A percentile compares a stretch with the other conserved stretches of the same genome.
Conservation (phyloP, 2,113 vertebrate genomes). For the Eleginops maclovinus region DNA sequence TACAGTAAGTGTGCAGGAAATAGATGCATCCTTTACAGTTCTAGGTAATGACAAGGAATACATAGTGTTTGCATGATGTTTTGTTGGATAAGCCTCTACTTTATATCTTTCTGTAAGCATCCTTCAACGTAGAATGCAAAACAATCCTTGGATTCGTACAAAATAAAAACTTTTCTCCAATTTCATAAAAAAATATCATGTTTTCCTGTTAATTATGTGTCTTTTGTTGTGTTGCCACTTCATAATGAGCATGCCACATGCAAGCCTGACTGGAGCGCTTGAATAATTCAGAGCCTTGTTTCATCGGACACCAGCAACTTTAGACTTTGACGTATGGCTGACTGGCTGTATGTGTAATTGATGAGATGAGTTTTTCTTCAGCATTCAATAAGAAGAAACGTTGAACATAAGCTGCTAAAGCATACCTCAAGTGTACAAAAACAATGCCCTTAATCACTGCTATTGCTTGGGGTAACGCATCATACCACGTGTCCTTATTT, state of each 20-base stretch:
- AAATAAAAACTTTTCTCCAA: background rate
- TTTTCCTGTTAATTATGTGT: conserved; percentile 35
- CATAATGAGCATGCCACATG: conserved; percentile 72
- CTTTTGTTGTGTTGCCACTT: conserved; percentile 62
- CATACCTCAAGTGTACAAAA: conserved; percentile 37
- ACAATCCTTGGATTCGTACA: background rate
- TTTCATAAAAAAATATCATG: background rate
- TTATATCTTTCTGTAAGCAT: background rate
- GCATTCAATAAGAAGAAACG: conserved; percentile 31
- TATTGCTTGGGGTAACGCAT: background rate
- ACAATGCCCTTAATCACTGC: conserved; percentile 10
- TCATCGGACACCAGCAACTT: conserved; percentile 82
- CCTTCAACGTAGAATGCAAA: background rate
- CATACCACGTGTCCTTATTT: background rate
- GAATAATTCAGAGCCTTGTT: conserved; percentile 80
- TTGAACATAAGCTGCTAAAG: conserved; percentile 54
- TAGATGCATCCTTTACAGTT: background rate
- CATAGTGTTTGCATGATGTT: background rate
- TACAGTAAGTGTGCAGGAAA: background rate
- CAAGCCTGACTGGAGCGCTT: conserved; percentile 67
- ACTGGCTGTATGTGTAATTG: conserved; percentile 77
- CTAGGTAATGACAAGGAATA: background rate
- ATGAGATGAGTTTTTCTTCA: conserved; percentile 74
- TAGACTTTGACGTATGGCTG: conserved; percentile 80
- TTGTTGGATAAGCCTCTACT: background rate